Conservation (phyloP, 2,113 vertebrate genomes). For the Anarrhichthys ocellatus region DNA sequence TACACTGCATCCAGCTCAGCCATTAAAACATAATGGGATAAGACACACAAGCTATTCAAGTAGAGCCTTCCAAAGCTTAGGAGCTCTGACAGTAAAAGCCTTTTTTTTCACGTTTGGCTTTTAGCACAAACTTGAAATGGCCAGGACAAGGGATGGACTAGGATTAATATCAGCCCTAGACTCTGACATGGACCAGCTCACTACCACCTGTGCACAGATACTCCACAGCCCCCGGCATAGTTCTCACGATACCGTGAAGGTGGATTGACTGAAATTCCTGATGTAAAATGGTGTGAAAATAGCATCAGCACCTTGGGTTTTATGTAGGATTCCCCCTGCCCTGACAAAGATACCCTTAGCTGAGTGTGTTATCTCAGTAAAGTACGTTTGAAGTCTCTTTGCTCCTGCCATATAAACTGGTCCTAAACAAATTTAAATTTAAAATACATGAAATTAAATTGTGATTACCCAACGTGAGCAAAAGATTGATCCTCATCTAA, state of each 20-base stretch:
- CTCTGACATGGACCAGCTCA: constrained; percentile 23
- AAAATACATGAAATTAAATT: constrained; percentile 78
- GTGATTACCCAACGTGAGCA: constrained; percentile 70
- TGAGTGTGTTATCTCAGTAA: constrained; percentile 4
- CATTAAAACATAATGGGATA: constrained; percentile 22
- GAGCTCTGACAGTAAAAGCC: constrained; percentile 1
- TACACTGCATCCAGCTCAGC: not conserved
- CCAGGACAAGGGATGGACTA: not conserved
- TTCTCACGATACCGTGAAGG: constrained; percentile 46
- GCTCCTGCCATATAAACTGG: not conserved
- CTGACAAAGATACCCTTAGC: not conserved
- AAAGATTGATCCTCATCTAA: constrained; percentile 75
- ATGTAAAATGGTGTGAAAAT: constrained; percentile 42
- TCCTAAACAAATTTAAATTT: constrained; percentile 76
- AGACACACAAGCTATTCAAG: not conserved
- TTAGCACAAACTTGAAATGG: constrained; percentile 20
- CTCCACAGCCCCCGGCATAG: constrained; percentile 5
- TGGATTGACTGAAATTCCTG: constrained; percentile 30
- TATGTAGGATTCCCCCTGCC: constrained; percentile 21
- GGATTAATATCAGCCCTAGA: constrained; percentile 31
- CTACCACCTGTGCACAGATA: not conserved
- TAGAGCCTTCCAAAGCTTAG: not conserved
- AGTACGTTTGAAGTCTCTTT: not conserved
- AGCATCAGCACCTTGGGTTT: constrained; percentile 36
- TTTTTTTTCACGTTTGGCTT: constrained; percentile 10